Evolutionary conservation across 1,140 invertebrate species (phyloP).

Genomic region (Goniozus legneri): DNA sequence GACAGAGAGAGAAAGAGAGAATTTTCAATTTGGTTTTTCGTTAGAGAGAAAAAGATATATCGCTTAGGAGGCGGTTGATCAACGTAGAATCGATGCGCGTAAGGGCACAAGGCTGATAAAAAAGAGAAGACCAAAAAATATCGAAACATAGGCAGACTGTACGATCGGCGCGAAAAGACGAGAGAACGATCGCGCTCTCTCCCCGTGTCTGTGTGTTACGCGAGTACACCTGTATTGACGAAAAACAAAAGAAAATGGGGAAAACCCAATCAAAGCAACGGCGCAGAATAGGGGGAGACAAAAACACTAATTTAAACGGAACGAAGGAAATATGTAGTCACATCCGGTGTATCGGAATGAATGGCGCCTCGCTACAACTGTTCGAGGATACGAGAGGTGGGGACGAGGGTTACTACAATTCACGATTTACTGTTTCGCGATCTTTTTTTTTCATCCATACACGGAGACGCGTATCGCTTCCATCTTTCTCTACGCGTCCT

Average conservation of each 20-base stretch:
- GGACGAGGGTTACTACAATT: slow-evolving; percentile 34
- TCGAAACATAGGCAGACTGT: neutral
- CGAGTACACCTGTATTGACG: slow-evolving; percentile 1
- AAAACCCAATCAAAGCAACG: slow-evolving; percentile 32
- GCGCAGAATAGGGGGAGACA: slow-evolving; percentile 19
- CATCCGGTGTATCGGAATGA: slow-evolving; percentile 44
- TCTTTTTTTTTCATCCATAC: slow-evolving; percentile 17
- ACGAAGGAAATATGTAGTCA: slow-evolving; percentile 49
- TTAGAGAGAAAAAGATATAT: no score
- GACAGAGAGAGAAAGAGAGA: neutral
- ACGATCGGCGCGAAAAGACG: neutral
- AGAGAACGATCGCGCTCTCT: neutral
- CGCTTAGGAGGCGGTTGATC: no score
- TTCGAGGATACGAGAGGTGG: no score
- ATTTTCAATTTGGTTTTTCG: no score
- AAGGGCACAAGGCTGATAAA: no score
- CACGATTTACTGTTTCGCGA: slow-evolving; percentile 41
- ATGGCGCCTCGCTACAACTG: slow-evolving; percentile 34
- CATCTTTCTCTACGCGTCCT: neutral
- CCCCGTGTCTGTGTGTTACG: slow-evolving; percentile 1
- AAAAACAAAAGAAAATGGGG: slow-evolving; percentile 12
- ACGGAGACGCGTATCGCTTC: no score
- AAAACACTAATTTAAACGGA: slow-evolving; percentile 49
- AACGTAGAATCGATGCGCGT: no score
- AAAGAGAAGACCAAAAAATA: no score